phyloP scores from a whole-genome alignment of 2,888 invertebrate species.

The Thera britannica region DNA sequence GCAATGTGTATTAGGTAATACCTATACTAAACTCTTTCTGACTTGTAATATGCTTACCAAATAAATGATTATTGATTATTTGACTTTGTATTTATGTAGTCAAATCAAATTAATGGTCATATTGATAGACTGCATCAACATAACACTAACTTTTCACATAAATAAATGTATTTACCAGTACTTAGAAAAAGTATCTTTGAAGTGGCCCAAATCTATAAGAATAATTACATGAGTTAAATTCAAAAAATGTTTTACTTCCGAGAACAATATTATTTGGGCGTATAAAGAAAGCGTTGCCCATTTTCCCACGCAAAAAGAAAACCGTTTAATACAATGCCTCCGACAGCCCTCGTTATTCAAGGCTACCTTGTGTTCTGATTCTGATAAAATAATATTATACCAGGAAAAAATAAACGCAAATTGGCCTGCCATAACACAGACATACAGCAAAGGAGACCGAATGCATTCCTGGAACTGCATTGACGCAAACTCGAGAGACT shows the following conservation, averaged over 20 bases:
- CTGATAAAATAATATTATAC: constrained; percentile 37
- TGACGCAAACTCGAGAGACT: constrained; percentile 60
- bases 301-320: constrained; percentile 4
- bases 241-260: background rate
- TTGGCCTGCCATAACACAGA: constrained; percentile 67
- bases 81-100: no score
- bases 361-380: constrained; percentile 33
- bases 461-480: constrained; percentile 81
- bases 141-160: constrained; percentile 8
- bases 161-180: background rate
- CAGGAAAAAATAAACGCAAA: constrained; percentile 66
- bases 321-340: constrained; percentile 2
- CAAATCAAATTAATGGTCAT: no score
- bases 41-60: no score
- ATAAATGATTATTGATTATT: no score
- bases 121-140: background rate
- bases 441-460: constrained; percentile 77
- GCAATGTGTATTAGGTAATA: no score
- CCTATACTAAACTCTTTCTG: no score
- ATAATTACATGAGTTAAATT: background rate
- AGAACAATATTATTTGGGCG: background rate
- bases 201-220: constrained; percentile 1
- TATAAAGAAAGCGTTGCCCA: background rate
- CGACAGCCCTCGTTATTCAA: constrained; percentile 25
- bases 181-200: constrained; percentile 3